Evolutionary conservation across 2,888 invertebrate genomes (phyloP).

Genomic region (Hofmannophila pseudospretella): DNA sequence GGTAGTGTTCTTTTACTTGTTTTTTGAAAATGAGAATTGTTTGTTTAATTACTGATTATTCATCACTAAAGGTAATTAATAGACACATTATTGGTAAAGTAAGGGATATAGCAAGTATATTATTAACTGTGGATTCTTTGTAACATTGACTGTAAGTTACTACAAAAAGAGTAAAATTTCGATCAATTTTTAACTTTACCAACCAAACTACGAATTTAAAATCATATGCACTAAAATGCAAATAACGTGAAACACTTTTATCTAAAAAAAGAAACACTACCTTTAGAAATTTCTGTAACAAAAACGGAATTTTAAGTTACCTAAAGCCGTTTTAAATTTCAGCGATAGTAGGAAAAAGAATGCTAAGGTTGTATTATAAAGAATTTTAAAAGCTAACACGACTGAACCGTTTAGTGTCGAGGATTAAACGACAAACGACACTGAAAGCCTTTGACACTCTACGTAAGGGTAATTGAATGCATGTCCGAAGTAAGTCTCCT

Average conservation of each 20-base stretch:
- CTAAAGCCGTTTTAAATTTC: conserved; percentile 13
- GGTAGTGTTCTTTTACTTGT: too few relatives aligned
- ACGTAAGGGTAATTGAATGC: conserved; percentile 48
- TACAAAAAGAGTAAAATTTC: too few relatives aligned
- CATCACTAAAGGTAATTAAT: too few relatives aligned
- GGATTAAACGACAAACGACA: conserved; percentile 36
- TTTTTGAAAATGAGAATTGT: too few relatives aligned
- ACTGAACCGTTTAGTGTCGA: conserved; percentile 29
- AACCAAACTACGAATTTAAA: too few relatives aligned
- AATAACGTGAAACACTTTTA: neutral
- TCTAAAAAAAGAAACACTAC: neutral
- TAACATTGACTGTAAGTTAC: too few relatives aligned
- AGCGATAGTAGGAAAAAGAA: conserved; percentile 10
- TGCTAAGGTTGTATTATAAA: conserved; percentile 14
- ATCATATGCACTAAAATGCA: neutral
- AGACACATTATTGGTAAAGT: too few relatives aligned
- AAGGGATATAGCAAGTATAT: too few relatives aligned
- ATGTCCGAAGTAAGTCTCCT: conserved; percentile 29
- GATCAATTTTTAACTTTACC: too few relatives aligned
- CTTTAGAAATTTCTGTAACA: conserved; percentile 3
- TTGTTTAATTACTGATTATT: too few relatives aligned
- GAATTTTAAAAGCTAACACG: conserved; percentile 23
- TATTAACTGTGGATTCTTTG: too few relatives aligned
- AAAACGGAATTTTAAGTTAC: conserved; percentile 12
- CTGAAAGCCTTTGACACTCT: conserved; percentile 50